Percentiles rank a stretch among this genome's conserved stretches.
Evolutionary conservation across 2,888 invertebrate species (phyloP).

Genomic region (Thyatira batis): DNA sequence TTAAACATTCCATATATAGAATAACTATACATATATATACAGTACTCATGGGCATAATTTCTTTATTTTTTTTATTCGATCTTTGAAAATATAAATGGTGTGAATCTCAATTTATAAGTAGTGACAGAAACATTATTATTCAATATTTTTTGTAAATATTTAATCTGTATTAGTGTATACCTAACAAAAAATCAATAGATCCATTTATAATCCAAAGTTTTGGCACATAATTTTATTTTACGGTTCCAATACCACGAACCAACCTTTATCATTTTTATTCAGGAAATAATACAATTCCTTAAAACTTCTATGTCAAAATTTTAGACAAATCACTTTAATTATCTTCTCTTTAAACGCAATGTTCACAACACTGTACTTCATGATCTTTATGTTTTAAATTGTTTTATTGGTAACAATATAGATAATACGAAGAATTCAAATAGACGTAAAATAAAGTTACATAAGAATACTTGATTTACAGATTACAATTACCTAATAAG

Average conservation of each 20-base stretch:
- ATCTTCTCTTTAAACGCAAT: too few species aligned
- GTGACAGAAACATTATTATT: background rate
- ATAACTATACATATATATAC: background rate
- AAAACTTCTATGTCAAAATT: too few species aligned
- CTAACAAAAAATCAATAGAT: background rate
- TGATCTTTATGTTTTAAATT: too few species aligned
- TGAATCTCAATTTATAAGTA: too few species aligned
- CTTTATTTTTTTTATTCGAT: background rate
- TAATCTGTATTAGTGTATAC: background rate
- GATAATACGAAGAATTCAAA: too few species aligned
- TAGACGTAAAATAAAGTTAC: too few species aligned
- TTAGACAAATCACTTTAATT: too few species aligned
- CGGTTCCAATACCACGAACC: background rate
- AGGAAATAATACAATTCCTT: too few species aligned
- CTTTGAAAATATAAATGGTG: background rate
- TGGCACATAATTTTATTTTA: background rate
- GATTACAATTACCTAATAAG: background rate
- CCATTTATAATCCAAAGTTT: background rate
- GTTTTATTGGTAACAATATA: too few species aligned
- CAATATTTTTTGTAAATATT: background rate
- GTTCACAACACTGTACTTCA: too few species aligned
- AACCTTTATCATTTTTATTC: too few species aligned
- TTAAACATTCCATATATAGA: constrained; percentile 7
- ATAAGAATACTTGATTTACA: background rate
- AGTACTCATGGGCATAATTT: background rate